These are phyloP conservation scores for Etia nguti DNA, from an alignment of 2,113 vertebrate genomes.

Conservation along the genomic window DNA sequence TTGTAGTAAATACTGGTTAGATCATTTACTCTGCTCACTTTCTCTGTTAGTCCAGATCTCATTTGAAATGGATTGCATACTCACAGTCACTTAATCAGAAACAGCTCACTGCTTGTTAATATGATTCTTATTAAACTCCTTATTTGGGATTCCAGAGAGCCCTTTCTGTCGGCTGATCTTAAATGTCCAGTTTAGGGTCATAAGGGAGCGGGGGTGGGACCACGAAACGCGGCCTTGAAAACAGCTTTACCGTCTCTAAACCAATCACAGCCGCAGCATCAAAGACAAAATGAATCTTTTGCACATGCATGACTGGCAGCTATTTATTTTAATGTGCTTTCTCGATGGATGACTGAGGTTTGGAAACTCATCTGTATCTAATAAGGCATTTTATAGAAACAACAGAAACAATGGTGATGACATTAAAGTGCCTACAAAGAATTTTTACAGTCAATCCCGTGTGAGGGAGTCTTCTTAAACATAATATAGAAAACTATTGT, in stretches of 20 bases:
- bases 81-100: neutral
- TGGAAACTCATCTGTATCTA: constrained; percentile 49
- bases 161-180: neutral
- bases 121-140: neutral
- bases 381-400: constrained; percentile 53
- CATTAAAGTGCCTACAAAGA: neutral
- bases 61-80: neutral
- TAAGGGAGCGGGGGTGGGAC: neutral
- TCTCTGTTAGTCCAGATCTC: neutral
- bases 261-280: neutral
- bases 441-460: neutral
- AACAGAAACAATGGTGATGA: constrained; percentile 43
- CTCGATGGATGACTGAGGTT: constrained; percentile 6
- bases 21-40: neutral
- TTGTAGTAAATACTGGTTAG: neutral
- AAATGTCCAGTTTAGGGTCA: neutral
- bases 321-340: constrained; percentile 58
- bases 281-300: constrained; percentile 27
- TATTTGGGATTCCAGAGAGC: neutral
- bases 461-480: neutral
- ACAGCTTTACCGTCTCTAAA: constrained; percentile 20
- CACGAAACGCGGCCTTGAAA: constrained; percentile 43
- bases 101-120: neutral
- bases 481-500: neutral
- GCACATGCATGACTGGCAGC: constrained; percentile 57